Conservation (phyloP, 1,140 invertebrate species). For the Aphis craccivora region DNA sequence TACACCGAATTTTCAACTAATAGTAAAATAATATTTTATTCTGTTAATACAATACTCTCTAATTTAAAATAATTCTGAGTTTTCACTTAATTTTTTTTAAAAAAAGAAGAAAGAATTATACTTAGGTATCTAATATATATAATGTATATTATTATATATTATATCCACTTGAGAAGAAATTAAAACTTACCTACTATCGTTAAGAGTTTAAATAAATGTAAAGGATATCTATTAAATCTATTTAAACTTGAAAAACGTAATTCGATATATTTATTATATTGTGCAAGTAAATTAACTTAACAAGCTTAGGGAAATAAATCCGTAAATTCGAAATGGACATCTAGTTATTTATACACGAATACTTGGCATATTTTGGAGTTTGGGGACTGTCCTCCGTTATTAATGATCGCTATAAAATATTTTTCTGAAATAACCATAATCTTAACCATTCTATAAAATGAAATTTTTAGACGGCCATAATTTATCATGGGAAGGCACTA, state of each 20-base stretch:
- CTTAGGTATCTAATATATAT: no score
- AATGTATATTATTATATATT: neutral
- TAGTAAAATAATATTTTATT: neutral
- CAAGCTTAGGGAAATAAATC: neutral
- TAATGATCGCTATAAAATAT: neutral
- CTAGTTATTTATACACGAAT: conserved; percentile 5
- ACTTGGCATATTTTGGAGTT: conserved; percentile 38
- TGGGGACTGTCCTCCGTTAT: neutral
- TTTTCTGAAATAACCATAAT: neutral
- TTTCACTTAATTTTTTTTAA: no score
- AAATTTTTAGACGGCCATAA: neutral
- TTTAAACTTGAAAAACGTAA: neutral
- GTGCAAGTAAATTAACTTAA: neutral
- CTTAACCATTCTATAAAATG: neutral
- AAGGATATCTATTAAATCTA: neutral
- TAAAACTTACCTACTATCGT: neutral
- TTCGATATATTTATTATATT: neutral
- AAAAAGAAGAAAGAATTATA: no score
- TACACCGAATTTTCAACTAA: neutral
- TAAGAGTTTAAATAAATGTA: neutral
- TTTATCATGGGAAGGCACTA: neutral
- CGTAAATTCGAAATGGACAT: conserved; percentile 1
- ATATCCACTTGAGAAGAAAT: neutral
- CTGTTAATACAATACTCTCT: neutral
- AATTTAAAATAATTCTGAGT: neutral